Base-by-base conservation (phyloP, 2,888 invertebrate species). In the Blera fallax region DNA sequence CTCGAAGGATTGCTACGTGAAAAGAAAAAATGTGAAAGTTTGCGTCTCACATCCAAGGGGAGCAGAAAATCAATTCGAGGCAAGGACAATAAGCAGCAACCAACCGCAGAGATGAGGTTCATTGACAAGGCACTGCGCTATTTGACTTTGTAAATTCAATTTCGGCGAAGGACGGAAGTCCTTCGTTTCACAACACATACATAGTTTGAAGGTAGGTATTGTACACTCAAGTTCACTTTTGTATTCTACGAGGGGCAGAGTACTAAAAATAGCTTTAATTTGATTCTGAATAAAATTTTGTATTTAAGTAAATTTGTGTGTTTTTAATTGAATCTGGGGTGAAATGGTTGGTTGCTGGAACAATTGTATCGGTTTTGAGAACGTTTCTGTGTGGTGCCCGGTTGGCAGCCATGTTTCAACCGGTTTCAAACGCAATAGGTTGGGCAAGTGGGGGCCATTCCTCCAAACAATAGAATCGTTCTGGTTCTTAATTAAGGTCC, bases 81-180 rank as follows among this genome's bases (percentile, higher is more conserved):
- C 16, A 80, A 67, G 24, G 45, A 8, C 3, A 32, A 21, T 32
- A 67, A 34, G 37, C 70, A 65, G 21, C 40, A 67, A 32, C 48
- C 72, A 14, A 67, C 56, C 40, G 54, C 54, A 6, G 70, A 76
- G 21, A 72, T 87, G 70, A 85, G 89, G 27, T 90, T 90, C 74
- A 78, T 91, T 7, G 88, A 90, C 79, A 90, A 89, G 60, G 91
- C 90, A 2, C 65, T 91, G 87, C 89, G 90, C 24, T 90, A 89
- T 65, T 81, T 91, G 48, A 90, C 90, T 48, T 87, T 91, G 87
- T 91, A 78, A 88, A 65, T 54, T 27, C 10, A 27, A 70, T 78
- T 79, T 40, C 32, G 4, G 32, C 14, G 1, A 40, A 60, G 11
- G 43, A 37, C 1, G 52, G 27, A 52, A 40, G 21, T 0, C 2